Percentiles rank a stretch among this genome's conserved stretches.
Evolutionary conservation across 2,113 vertebrate genomes (phyloP).

Genomic region (Rhea pennata): DNA sequence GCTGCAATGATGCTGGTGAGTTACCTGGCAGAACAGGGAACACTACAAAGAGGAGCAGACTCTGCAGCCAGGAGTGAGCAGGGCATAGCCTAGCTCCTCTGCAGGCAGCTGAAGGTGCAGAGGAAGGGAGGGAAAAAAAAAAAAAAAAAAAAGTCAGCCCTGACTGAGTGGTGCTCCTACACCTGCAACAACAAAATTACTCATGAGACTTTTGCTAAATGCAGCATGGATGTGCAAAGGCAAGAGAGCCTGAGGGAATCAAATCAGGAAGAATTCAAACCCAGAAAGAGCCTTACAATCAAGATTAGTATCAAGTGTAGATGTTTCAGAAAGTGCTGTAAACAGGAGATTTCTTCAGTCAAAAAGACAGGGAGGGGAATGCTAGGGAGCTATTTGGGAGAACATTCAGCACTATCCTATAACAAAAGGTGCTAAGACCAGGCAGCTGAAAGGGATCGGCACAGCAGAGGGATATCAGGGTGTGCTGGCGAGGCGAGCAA

Average conservation of each 20-base stretch:
- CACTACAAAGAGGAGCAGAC: not conserved
- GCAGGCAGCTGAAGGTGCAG: not conserved
- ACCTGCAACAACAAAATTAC: slow-evolving; percentile 59
- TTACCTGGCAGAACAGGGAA: not conserved
- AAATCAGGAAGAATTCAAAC: not conserved
- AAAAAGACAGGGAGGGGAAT: not conserved
- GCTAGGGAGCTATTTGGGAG: not conserved
- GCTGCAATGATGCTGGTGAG: not conserved
- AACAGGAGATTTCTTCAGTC: not conserved
- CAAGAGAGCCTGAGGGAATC: not conserved
- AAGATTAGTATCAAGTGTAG: not conserved
- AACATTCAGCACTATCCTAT: not conserved
- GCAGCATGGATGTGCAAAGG: slow-evolving; percentile 24
- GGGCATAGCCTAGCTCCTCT: not conserved
- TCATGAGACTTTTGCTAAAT: slow-evolving; percentile 7
- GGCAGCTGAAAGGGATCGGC: not conserved
- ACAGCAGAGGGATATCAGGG: not conserved
- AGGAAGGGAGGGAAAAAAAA: not conserved
- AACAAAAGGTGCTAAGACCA: not conserved
- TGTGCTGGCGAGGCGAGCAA: not conserved
- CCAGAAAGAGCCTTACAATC: not conserved
- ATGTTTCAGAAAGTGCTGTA: not conserved
- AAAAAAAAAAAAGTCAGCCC: not conserved
- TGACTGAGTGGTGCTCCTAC: not conserved
- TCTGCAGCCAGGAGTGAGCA: not conserved